Conservation (phyloP, 1,140 invertebrate genomes). For the Macrotrachela quadricornifera region DNA sequence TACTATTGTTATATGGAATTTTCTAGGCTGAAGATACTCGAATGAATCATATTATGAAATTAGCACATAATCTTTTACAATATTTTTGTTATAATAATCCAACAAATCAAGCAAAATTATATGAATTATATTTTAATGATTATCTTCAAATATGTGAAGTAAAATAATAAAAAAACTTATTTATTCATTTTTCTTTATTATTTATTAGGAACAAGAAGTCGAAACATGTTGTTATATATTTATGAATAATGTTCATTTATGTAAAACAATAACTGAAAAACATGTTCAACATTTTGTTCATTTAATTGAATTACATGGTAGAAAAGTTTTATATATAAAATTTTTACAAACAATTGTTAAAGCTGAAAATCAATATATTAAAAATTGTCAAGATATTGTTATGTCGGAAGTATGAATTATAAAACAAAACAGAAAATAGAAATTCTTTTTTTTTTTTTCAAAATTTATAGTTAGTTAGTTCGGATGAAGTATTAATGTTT, state of each 20-base stretch:
- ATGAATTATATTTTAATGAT: constrained; percentile 37
- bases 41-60: constrained; percentile 83
- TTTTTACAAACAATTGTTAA: constrained; percentile 91
- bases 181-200: constrained; percentile 51
- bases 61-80: constrained; percentile 89
- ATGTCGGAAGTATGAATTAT: constrained; percentile 66
- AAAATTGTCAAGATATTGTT: constrained; percentile 85
- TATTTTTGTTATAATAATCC: constrained; percentile 90
- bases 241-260: constrained; percentile 74
- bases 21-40: constrained; percentile 42
- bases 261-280: constrained; percentile 80
- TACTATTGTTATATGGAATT: too few species aligned
- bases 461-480: too few species aligned
- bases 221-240: constrained; percentile 88
- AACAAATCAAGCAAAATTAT: constrained; percentile 88
- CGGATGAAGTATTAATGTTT: neutral
- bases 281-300: constrained; percentile 94
- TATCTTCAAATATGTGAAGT: too few species aligned
- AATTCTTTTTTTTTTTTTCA: too few species aligned
- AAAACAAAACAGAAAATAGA: too few species aligned
- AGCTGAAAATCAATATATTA: constrained; percentile 79
- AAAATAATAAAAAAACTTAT: constrained; percentile 37
- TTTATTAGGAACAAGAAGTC: constrained; percentile 42
- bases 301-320: constrained; percentile 61
- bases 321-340: constrained; percentile 73